phyloP scores from a whole-genome alignment of 2,888 invertebrate species.

The Acleris holmiana region DNA sequence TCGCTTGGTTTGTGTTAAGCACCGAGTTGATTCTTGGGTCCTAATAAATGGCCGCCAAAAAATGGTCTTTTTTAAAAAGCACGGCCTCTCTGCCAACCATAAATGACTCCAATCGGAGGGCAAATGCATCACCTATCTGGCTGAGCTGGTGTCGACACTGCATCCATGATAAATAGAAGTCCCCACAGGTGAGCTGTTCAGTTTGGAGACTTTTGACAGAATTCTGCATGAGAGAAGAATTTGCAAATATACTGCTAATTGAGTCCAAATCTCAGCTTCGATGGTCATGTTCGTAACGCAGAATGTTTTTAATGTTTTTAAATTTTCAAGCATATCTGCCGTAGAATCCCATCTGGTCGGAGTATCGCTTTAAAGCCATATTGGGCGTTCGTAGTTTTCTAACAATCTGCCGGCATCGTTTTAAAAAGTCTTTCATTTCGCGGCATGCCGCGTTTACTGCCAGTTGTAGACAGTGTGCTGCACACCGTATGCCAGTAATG shows the following conservation, averaged over 20 bases:
- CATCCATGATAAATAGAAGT: conserved; percentile 2
- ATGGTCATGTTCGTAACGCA: background rate
- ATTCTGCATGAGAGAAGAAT: background rate
- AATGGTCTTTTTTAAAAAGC: no score
- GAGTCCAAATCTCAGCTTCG: background rate
- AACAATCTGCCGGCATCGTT: background rate
- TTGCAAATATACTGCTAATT: background rate
- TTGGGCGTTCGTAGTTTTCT: conserved; percentile 2
- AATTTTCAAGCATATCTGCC: conserved; percentile 1
- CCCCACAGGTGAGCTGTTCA: conserved; percentile 8
- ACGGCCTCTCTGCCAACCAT: no score
- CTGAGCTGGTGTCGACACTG: conserved; percentile 1
- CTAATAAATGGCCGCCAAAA: no score
- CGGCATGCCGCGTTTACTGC: background rate
- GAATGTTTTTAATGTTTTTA: background rate
- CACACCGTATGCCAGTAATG: background rate
- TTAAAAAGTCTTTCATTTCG: background rate
- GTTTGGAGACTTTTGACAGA: background rate
- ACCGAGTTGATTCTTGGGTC: no score
- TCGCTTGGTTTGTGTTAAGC: no score
- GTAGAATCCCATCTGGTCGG: conserved; percentile 3
- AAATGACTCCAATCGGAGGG: background rate
- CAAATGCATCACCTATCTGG: background rate
- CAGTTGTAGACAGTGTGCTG: conserved; percentile 11
- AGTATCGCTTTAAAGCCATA: background rate